Evolutionary conservation across 2,888 invertebrate species (phyloP), one percentile per base, ranked within the genome.

Genomic region (Sipha maydis): DNA sequence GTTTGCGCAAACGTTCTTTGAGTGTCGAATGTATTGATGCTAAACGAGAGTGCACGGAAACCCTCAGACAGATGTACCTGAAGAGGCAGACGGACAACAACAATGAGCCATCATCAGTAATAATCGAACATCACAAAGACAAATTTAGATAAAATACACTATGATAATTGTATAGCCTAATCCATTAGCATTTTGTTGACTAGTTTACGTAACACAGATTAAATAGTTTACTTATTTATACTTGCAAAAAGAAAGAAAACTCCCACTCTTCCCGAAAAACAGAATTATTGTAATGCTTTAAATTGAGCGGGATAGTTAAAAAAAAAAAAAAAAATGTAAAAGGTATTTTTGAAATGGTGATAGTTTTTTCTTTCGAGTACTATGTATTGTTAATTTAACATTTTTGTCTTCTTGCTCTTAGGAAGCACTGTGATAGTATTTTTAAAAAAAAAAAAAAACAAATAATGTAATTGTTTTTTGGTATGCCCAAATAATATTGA

Each of bases 371-470:
- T 80, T 41, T 67, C 31, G 48, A 88, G 48, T 75, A 71, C 71
- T 80, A 56, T 80, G 25, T 80, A 31, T 75, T 11, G 21, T 88
- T 82, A 71, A 82, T 88, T 67, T 38, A 80, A 76, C 56, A 48
- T 67, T 82, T 75, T 88, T 82, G 86, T 86, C 79, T 86, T 86
- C 79, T 86, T 77, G 88, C 75, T 88, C 86, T 80, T 82, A 88
- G 80, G 73, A 88, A 88, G 80, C 88, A 88, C 82, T 88, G 88
- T 88, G 88, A 88, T 88, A 88, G 88, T 88, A 82, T 82, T 88
- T 79, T 85, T 85, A 21, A 41, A 25, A 41, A 83, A 56, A 71
- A 83, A 38, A 67, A 61, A 67, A 28, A 78, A 75, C 38, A 75
- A 34, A 21, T 76, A n/a, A 67, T 61, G 25, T 69, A 34, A 78